Percentiles rank a stretch among this genome's conserved stretches.
Evolutionary conservation across 2,113 vertebrate genomes (phyloP).

Genomic region (Vireo altiloquus): DNA sequence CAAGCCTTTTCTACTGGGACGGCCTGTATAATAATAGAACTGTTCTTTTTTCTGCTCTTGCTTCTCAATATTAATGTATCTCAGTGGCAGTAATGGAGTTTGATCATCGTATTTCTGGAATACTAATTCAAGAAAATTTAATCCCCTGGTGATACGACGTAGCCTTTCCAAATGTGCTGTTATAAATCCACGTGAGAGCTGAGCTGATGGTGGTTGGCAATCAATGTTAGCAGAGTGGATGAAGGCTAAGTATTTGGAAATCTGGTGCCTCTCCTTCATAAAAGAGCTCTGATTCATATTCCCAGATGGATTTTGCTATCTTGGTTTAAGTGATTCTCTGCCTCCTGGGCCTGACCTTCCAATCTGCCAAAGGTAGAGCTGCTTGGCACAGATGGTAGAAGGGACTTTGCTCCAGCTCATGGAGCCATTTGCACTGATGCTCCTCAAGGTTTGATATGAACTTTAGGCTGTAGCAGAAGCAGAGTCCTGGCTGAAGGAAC

Average conservation of each 20-base stretch:
- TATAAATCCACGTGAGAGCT: background rate
- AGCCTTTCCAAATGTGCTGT: background rate
- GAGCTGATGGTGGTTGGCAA: background rate
- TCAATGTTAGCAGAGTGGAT: background rate
- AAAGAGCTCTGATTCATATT: background rate
- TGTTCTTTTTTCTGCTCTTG: background rate
- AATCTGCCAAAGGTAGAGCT: background rate
- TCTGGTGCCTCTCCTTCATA: background rate
- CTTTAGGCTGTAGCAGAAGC: background rate
- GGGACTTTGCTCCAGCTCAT: background rate
- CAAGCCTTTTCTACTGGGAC: background rate
- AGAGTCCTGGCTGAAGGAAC: background rate
- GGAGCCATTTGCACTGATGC: rapidly evolving
- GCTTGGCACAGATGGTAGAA: background rate
- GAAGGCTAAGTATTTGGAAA: background rate
- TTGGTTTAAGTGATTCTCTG: background rate
- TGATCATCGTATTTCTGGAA: constrained; percentile 8
- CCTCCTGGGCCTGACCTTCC: background rate
- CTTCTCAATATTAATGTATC: background rate
- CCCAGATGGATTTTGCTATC: background rate
- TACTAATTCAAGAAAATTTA: constrained; percentile 24
- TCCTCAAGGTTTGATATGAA: background rate
- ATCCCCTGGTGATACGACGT: background rate
- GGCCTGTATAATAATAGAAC: background rate
- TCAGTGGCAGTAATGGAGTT: background rate